Conservation (phyloP, 2,888 invertebrate genomes). For the Phania funesta region DNA sequence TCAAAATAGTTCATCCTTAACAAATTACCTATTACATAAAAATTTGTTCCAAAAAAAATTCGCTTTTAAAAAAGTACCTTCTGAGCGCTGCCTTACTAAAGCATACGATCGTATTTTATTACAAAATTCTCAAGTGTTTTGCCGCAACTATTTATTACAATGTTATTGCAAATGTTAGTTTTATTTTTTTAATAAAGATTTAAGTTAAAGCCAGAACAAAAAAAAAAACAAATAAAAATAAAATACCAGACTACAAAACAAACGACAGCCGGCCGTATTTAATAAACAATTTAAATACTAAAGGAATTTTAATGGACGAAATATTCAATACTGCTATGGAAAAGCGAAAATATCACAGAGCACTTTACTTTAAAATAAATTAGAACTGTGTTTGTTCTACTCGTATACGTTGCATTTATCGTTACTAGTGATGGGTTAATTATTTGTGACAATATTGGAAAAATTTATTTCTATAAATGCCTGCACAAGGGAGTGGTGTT, state of each 20-base stretch:
- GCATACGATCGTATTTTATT: background rate
- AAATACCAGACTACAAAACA: background rate
- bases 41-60: background rate
- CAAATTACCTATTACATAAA: too few relatives aligned
- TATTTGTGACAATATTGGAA: background rate
- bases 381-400: conserved; percentile 7
- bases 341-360: conserved; percentile 17
- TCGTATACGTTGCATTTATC: background rate
- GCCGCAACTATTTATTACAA: conserved; percentile 6
- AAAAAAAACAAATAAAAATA: too few relatives aligned
- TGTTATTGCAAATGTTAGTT: conserved; percentile 37
- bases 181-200: too few relatives aligned
- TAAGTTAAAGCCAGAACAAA: too few relatives aligned
- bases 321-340: too few relatives aligned
- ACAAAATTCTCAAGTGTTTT: background rate
- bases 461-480: too few relatives aligned
- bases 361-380: conserved; percentile 32
- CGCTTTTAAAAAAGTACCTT: background rate
- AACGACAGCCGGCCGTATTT: conserved; percentile 5
- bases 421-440: background rate
- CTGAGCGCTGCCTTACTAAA: too few relatives aligned
- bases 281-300: conserved; percentile 49
- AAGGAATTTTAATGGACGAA: conserved; percentile 60
- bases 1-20: too few relatives aligned
- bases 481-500: too few relatives aligned